These are phyloP conservation scores for Dorcus hopei DNA, from an alignment of 2,888 invertebrate genomes.

Conservation along the genomic window DNA sequence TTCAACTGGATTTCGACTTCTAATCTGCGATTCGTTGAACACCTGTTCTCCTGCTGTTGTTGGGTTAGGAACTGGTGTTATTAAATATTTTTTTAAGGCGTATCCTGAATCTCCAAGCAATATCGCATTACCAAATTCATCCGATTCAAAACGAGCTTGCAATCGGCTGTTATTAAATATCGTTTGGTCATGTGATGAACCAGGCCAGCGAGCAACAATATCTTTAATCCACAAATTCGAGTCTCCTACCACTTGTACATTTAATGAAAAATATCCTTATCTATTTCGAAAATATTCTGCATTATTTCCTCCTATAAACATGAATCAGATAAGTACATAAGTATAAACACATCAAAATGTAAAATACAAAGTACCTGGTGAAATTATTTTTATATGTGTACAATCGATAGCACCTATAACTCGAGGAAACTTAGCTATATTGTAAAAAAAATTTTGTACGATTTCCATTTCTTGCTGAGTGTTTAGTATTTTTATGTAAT, in stretches of 20 bases:
- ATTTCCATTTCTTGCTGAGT: too few species aligned
- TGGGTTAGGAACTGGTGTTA: constrained; percentile 18
- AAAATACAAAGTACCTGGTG: too few species aligned
- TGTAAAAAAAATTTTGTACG: too few species aligned
- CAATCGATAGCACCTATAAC: too few species aligned
- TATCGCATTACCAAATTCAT: constrained; percentile 17
- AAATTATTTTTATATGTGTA: too few species aligned
- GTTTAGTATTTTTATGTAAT: too few species aligned
- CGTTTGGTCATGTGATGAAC: constrained; percentile 32
- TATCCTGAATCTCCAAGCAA: constrained; percentile 33
- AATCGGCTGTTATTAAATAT: constrained; percentile 34
- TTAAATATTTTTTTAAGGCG: constrained; percentile 21
- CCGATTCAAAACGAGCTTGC: constrained; percentile 23
- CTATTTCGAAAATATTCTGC: too few species aligned
- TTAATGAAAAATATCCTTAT: too few species aligned
- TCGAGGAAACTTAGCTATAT: too few species aligned
- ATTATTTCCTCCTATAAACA: too few species aligned
- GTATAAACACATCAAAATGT: too few species aligned
- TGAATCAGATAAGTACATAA: too few species aligned
- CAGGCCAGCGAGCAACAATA: constrained; percentile 30
- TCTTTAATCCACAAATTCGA: constrained; percentile 9
- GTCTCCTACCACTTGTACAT: constrained; percentile 14
- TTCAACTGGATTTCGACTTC: constrained; percentile 26
- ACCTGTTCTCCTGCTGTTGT: constrained; percentile 16
- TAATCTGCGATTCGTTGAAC: constrained; percentile 14